Evolutionary conservation across 2,113 vertebrate genomes (phyloP).

Genomic region (Xyrauchen texanus): DNA sequence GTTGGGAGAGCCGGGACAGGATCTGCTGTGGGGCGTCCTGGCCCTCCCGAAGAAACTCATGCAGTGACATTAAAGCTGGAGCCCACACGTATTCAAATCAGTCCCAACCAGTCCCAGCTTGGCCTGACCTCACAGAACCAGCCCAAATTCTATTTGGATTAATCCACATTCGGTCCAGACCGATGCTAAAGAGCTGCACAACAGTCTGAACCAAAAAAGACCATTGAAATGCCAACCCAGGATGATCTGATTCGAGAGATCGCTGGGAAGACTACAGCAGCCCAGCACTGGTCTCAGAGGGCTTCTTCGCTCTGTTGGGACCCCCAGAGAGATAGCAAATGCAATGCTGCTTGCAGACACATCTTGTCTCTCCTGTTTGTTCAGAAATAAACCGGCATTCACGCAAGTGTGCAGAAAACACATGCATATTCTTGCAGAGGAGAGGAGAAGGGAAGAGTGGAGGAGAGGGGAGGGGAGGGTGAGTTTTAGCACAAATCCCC

Average conservation of each 20-base stretch:
- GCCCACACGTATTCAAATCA: not conserved
- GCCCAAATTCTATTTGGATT: not conserved
- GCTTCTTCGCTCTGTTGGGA: not conserved
- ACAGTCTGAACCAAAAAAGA: not conserved
- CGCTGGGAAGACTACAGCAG: not conserved
- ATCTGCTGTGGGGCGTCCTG: constrained; percentile 71
- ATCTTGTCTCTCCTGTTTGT: constrained; percentile 16
- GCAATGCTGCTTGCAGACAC: constrained; percentile 1
- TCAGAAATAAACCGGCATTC: constrained; percentile 34
- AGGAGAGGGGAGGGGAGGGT: constrained; percentile 42
- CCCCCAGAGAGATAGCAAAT: not conserved
- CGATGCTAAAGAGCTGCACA: not conserved
- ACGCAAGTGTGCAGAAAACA: constrained; percentile 8
- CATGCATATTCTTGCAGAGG: constrained; percentile 12
- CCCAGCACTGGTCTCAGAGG: not conserved
- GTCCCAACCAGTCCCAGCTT: not conserved
- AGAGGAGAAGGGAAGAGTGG: constrained; percentile 32
- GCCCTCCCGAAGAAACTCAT: constrained; percentile 74
- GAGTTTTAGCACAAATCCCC: constrained; percentile 57
- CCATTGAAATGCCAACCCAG: constrained; percentile 7
- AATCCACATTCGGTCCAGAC: constrained; percentile 1
- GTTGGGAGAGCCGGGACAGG: constrained; percentile 69
- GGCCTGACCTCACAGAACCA: not conserved
- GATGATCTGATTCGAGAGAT: not conserved
- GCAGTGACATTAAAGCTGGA: constrained; percentile 70